A percentile compares a stretch with the other conserved stretches of the same genome.
Evolutionary conservation across 2,888 invertebrate species (phyloP).

Genomic region (Drosophila melanocephala): DNA sequence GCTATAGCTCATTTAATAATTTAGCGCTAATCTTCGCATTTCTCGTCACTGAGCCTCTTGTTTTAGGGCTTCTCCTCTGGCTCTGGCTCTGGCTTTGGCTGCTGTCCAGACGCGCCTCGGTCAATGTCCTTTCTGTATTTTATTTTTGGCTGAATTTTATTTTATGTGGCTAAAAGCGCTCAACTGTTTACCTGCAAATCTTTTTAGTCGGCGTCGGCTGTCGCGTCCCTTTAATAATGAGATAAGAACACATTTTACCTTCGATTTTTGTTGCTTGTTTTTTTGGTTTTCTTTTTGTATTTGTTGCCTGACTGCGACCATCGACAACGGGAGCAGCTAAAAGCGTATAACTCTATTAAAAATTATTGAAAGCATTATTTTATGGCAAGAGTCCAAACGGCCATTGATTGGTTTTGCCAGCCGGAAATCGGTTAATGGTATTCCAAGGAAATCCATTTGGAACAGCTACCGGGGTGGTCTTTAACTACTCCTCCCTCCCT

Average conservation of each 20-base stretch:
- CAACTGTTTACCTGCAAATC: constrained; percentile 53
- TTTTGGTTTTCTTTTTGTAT: constrained; percentile 8
- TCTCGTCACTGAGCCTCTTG: constrained; percentile 14
- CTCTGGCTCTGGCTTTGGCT: neutral
- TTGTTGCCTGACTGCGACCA: constrained; percentile 4
- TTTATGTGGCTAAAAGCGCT: constrained; percentile 56
- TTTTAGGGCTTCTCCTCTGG: neutral
- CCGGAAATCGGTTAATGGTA: constrained; percentile 64
- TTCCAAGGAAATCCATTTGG: constrained; percentile 50
- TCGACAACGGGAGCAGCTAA: constrained; percentile 37
- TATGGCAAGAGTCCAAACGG: constrained; percentile 31
- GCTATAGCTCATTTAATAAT: constrained; percentile 57
- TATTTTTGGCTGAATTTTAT: constrained; percentile 43
- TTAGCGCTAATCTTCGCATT: constrained; percentile 52
- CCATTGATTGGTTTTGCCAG: constrained; percentile 58
- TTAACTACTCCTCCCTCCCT: neutral
- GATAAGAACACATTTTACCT: constrained; percentile 72
- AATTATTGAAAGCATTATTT: constrained; percentile 62
- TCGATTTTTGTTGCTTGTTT: constrained; percentile 14
- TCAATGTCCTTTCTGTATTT: constrained; percentile 55
- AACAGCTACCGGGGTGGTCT: constrained; percentile 29
- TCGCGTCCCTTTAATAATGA: constrained; percentile 71
- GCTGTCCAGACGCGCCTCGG: constrained; percentile 36
- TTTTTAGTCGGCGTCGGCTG: constrained; percentile 41
- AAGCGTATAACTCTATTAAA: constrained; percentile 72